phyloP scores from a whole-genome alignment of 1,140 invertebrate species.

The Berghia stephanieae region DNA sequence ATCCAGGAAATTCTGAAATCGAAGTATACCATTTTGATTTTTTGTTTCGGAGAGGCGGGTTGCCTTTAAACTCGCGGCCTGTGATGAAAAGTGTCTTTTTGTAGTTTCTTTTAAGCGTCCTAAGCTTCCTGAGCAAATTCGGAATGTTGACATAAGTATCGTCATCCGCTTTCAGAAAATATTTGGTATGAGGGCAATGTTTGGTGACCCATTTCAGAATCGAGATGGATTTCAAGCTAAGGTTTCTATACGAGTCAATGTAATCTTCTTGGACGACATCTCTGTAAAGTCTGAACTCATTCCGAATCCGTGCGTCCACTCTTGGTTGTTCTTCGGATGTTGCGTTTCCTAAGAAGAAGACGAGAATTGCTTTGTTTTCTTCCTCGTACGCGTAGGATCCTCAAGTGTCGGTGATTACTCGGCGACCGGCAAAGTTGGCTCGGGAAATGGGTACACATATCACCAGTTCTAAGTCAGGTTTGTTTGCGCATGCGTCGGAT shows the following conservation, averaged over 20 bases:
- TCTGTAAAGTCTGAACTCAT: constrained; percentile 72
- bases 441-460: constrained; percentile 40
- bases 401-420: constrained; percentile 60
- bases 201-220: constrained; percentile 81
- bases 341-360: constrained; percentile 77
- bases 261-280: constrained; percentile 85
- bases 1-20: constrained; percentile 55
- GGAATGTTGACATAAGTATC: constrained; percentile 53
- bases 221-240: constrained; percentile 88
- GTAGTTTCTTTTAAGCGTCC: background rate
- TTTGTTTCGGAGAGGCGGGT: constrained; percentile 48
- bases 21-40: constrained; percentile 67
- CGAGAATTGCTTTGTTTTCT: constrained; percentile 39
- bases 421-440: constrained; percentile 40
- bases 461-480: constrained; percentile 38
- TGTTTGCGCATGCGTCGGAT: too few relatives aligned
- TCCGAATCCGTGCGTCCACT: constrained; percentile 36
- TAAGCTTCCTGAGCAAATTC: constrained; percentile 34
- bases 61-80: constrained; percentile 40
- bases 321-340: constrained; percentile 67
- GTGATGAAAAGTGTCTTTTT: constrained; percentile 35
- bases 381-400: constrained; percentile 36
- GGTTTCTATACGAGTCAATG: constrained; percentile 81
- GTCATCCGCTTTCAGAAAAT: constrained; percentile 69
- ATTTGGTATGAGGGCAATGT: constrained; percentile 72